Conservation (phyloP, 2,797 vertebrate genomes). For the Ctenopoma multispine region DNA sequence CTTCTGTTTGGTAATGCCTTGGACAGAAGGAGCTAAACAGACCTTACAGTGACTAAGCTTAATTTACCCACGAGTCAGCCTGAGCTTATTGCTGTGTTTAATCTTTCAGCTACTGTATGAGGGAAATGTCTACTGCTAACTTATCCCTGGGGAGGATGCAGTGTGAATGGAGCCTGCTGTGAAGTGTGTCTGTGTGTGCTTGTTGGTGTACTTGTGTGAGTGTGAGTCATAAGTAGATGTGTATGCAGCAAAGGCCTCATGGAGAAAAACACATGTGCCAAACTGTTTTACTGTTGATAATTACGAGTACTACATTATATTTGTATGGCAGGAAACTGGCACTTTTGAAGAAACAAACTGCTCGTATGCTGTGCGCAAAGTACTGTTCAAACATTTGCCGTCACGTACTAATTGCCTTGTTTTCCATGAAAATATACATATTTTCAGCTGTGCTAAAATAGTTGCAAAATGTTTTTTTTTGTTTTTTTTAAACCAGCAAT, state of each 20-base stretch:
- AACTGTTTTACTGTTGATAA: conserved; percentile 34
- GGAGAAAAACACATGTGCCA: conserved; percentile 27
- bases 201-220: background rate
- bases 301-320: conserved; percentile 26
- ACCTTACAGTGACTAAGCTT: conserved; percentile 52
- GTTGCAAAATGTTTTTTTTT: too few species aligned
- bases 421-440: too few species aligned
- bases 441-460: too few species aligned
- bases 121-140: conserved; percentile 30
- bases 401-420: too few species aligned
- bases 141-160: conserved; percentile 25
- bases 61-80: conserved; percentile 50
- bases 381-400: too few species aligned
- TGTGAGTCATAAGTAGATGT: conserved; percentile 13
- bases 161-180: conserved; percentile 30
- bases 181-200: conserved; percentile 18
- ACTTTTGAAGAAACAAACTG: conserved; percentile 20
- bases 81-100: conserved; percentile 42
- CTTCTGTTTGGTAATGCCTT: conserved; percentile 1
- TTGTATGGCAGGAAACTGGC: conserved; percentile 31
- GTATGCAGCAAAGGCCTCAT: conserved; percentile 23
- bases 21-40: conserved; percentile 19
- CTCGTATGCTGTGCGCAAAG: too few species aligned
- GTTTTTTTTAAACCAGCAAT: too few species aligned
- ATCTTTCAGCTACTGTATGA: conserved; percentile 33